Conservation (phyloP, 2,888 invertebrate species). For the Candidula unifasciata region DNA sequence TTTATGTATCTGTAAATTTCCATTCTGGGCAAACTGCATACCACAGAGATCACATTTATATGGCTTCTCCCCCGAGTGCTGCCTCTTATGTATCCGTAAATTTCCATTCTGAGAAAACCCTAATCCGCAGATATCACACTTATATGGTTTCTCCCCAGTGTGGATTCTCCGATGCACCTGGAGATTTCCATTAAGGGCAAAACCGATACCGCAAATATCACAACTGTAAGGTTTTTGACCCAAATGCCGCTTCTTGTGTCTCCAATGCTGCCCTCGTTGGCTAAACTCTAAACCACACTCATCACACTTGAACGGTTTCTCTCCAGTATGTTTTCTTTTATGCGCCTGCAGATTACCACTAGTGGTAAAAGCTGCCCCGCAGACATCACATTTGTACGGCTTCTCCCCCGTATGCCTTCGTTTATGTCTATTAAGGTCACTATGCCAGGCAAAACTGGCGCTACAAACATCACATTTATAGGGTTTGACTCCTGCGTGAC, state of each 20-base stretch:
- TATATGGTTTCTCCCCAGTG: constrained; percentile 37
- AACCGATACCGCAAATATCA: constrained; percentile 27
- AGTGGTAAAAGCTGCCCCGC: constrained; percentile 36
- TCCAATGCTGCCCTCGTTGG: constrained; percentile 27
- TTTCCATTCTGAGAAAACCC: constrained; percentile 45
- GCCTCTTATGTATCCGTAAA: constrained; percentile 46
- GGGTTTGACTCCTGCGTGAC: constrained; percentile 48
- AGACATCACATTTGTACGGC: constrained; percentile 50
- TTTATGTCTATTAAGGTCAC: constrained; percentile 49
- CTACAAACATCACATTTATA: constrained; percentile 49
- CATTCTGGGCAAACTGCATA: constrained; percentile 43
- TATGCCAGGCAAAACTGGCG: constrained; percentile 41
- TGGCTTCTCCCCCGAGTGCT: constrained; percentile 50
- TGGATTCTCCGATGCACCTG: constrained; percentile 9
- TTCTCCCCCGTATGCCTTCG: constrained; percentile 51
- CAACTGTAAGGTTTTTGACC: constrained; percentile 49
- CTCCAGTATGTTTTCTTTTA: constrained; percentile 18
- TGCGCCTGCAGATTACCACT: constrained; percentile 21
- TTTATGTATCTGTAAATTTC: constrained; percentile 34
- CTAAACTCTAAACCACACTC: constrained; percentile 27
- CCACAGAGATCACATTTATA: constrained; percentile 38
- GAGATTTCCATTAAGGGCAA: constrained; percentile 4
- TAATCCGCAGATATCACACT: constrained; percentile 49
- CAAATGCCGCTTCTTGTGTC: constrained; percentile 51
- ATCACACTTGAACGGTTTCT: constrained; percentile 34